Conservation (phyloP, 2,797 vertebrate genomes). For the Microctenopoma stevenorrisi region DNA sequence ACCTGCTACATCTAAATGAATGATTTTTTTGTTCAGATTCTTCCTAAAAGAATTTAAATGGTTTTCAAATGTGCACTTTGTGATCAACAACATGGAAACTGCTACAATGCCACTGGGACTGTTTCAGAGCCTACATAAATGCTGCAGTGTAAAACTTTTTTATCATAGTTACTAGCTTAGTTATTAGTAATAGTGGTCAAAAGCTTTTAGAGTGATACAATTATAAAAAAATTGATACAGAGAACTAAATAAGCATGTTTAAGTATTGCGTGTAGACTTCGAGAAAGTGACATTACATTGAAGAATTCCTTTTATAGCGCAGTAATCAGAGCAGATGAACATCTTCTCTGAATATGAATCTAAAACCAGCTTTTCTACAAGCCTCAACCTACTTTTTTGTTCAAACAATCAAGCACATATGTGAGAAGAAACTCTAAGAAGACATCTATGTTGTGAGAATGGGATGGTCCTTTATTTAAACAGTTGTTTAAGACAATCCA, state of each 20-base stretch:
- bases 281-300: not conserved
- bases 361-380: slow-evolving; percentile 72
- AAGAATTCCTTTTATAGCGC: not conserved
- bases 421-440: slow-evolving; percentile 73
- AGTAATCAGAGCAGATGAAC: slow-evolving; percentile 5
- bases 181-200: not conserved
- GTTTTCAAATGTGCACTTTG: slow-evolving; percentile 68
- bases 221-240: not conserved
- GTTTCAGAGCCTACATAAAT: slow-evolving; percentile 17
- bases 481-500: slow-evolving; percentile 77
- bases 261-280: too few species aligned
- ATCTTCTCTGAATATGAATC: slow-evolving; percentile 55
- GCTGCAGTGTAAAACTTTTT: not conserved
- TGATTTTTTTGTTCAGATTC: slow-evolving; percentile 58
- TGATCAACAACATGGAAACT: slow-evolving; percentile 44
- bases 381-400: slow-evolving; percentile 57
- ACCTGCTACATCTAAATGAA: slow-evolving; percentile 81
- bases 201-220: not conserved
- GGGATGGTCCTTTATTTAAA: slow-evolving; percentile 80
- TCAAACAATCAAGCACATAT: slow-evolving; percentile 78
- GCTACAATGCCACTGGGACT: slow-evolving; percentile 40
- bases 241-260: not conserved
- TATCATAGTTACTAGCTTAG: not conserved
- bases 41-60: slow-evolving; percentile 74
- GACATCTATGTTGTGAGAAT: slow-evolving; percentile 87